Percentiles rank a stretch among this genome's conserved stretches.
Evolutionary conservation across 2,888 invertebrate genomes (phyloP).

Genomic region (Coelogynopora nodosa): DNA sequence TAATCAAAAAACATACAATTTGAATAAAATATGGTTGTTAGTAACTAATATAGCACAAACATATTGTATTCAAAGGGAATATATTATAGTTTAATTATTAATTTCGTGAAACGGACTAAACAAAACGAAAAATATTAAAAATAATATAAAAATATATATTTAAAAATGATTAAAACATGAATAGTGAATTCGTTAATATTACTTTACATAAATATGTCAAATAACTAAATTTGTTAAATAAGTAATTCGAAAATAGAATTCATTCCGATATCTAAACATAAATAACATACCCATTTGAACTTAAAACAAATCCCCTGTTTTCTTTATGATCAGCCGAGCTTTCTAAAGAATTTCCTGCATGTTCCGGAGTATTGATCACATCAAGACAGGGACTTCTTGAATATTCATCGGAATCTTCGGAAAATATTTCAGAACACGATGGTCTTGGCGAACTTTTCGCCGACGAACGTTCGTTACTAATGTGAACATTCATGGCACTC

Average conservation of each 20-base stretch:
- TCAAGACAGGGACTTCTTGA: conserved; percentile 16
- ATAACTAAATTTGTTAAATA: background rate
- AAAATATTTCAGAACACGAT: background rate
- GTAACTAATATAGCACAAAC: too few species aligned
- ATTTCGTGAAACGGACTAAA: too few species aligned
- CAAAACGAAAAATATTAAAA: too few species aligned
- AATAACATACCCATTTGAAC: background rate
- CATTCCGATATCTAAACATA: background rate
- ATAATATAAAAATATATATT: background rate
- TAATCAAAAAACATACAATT: too few species aligned
- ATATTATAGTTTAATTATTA: too few species aligned
- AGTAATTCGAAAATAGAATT: background rate
- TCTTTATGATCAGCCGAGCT: background rate
- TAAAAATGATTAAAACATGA: background rate
- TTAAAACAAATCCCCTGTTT: background rate
- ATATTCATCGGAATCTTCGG: background rate
- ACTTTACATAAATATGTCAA: background rate
- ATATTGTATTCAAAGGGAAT: too few species aligned
- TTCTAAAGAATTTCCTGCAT: background rate
- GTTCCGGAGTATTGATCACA: background rate
- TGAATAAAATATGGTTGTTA: too few species aligned
- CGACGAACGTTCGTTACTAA: background rate
- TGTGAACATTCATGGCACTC: background rate
- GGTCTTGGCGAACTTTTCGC: background rate
- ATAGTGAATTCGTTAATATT: too few species aligned